Evolutionary conservation across 92 coral and sea anemone genomes (phyloP).

Genomic region (Siderastrea siderea): DNA sequence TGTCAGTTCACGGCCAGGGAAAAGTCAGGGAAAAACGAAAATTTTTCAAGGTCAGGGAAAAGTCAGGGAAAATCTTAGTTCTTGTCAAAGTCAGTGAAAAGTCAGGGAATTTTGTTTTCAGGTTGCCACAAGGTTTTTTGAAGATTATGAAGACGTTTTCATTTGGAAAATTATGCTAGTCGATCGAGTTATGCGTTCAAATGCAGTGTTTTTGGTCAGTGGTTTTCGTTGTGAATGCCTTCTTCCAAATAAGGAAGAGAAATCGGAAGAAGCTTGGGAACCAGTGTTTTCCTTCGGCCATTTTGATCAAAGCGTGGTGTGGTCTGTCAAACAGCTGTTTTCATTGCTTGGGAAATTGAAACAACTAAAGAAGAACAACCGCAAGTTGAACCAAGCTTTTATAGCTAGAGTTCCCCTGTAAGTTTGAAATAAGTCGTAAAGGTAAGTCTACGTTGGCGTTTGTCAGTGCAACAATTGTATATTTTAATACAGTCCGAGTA

Average conservation of each 20-base stretch:
- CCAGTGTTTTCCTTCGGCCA: constrained; percentile 71
- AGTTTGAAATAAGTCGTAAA: constrained; percentile 57
- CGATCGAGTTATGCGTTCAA: constrained; percentile 61
- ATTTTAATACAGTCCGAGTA: constrained; percentile 19
- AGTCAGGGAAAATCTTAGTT: constrained; percentile 36
- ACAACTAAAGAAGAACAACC: constrained; percentile 16
- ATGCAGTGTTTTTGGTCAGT: constrained; percentile 55
- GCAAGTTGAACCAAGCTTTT: constrained; percentile 47
- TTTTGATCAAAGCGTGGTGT: constrained; percentile 53
- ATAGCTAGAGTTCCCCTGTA: constrained; percentile 53
- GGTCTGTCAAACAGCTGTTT: constrained; percentile 48
- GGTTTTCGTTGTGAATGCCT: constrained; percentile 67
- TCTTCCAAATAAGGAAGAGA: constrained; percentile 74
- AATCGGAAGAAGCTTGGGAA: constrained; percentile 65
- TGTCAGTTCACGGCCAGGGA: constrained; percentile 8
- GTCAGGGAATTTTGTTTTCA: constrained; percentile 58
- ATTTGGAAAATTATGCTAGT: constrained; percentile 66
- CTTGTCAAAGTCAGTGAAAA: constrained; percentile 57
- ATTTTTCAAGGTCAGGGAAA: constrained; percentile 38
- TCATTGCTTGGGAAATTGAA: constrained; percentile 33
- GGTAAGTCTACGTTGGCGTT: constrained; percentile 60
- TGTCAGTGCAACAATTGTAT: constrained; percentile 52
- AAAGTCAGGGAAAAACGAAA: constrained; percentile 18
- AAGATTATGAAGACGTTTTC: constrained; percentile 59
- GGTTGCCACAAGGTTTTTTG: constrained; percentile 53